Percentiles rank a stretch among this genome's conserved stretches.
Conservation (phyloP, 2,113 vertebrate genomes). For the Raja brachyura region DNA sequence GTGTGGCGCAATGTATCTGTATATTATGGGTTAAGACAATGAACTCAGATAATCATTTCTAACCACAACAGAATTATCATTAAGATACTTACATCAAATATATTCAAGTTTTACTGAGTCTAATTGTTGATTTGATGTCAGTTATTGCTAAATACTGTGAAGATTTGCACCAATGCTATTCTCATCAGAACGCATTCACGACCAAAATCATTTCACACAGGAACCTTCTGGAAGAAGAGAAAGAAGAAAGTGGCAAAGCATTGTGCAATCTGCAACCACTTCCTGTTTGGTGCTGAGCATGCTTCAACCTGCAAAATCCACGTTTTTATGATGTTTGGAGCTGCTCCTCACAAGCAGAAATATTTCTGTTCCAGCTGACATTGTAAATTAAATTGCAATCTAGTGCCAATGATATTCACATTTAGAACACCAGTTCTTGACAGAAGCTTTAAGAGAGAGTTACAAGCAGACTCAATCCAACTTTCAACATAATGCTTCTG, state of each 20-base stretch:
- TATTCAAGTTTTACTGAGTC: neutral
- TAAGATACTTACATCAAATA: neutral
- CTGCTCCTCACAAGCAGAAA: neutral
- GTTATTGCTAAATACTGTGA: neutral
- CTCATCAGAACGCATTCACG: neutral
- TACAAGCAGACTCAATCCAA: neutral
- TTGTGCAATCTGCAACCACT: neutral
- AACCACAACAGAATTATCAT: neutral
- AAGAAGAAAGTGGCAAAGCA: neutral
- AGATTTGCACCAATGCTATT: neutral
- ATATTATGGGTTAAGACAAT: neutral
- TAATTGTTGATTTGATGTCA: neutral
- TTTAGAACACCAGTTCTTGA: neutral
- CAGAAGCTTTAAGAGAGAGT: neutral
- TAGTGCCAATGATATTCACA: neutral
- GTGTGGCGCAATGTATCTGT: neutral
- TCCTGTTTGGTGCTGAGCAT: neutral
- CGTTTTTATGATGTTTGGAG: neutral
- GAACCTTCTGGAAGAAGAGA: slow-evolving; percentile 1
- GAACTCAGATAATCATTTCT: neutral
- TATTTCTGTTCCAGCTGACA: neutral
- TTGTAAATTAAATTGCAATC: slow-evolving; percentile 9
- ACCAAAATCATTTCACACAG: neutral
- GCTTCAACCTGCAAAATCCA: neutral
- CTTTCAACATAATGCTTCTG: neutral